phyloP scores from a whole-genome alignment of 2,113 vertebrate genomes.

The Peromyscus maniculatus region DNA sequence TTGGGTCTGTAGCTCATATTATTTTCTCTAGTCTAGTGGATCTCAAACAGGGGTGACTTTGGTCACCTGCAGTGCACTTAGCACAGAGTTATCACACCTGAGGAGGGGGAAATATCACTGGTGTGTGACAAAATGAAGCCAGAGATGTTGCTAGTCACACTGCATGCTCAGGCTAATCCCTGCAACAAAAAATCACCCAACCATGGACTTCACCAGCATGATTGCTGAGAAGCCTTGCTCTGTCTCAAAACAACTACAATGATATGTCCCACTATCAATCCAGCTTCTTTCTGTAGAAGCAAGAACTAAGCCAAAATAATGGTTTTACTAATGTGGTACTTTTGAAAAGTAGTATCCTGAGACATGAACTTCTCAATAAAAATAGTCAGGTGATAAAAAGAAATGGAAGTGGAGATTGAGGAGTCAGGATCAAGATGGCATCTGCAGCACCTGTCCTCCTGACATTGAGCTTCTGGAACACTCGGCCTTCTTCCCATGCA shows the following conservation, averaged over 20 bases:
- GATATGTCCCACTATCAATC: neutral
- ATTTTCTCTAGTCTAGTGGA: neutral
- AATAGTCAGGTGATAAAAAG: neutral
- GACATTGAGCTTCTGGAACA: neutral
- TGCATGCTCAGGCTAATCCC: fast-evolving
- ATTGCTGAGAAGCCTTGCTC: neutral
- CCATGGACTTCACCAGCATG: neutral
- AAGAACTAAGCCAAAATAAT: neutral
- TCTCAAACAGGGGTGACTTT: neutral
- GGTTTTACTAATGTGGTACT: neutral
- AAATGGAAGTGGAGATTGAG: neutral
- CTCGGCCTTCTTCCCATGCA: neutral
- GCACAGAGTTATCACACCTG: neutral
- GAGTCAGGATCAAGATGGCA: too few relatives aligned
- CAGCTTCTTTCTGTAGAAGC: neutral
- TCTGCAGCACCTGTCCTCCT: neutral
- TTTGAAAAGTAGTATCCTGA: neutral
- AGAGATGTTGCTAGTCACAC: too few relatives aligned
- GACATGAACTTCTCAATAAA: neutral
- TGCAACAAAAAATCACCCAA: neutral
- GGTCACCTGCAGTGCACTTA: neutral
- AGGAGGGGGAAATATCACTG: neutral
- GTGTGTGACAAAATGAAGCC: neutral
- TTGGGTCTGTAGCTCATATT: neutral
- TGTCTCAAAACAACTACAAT: neutral